These are phyloP conservation scores for Drosophila ustulata DNA, from an alignment of 2,888 invertebrate species.

Conservation along the genomic window DNA sequence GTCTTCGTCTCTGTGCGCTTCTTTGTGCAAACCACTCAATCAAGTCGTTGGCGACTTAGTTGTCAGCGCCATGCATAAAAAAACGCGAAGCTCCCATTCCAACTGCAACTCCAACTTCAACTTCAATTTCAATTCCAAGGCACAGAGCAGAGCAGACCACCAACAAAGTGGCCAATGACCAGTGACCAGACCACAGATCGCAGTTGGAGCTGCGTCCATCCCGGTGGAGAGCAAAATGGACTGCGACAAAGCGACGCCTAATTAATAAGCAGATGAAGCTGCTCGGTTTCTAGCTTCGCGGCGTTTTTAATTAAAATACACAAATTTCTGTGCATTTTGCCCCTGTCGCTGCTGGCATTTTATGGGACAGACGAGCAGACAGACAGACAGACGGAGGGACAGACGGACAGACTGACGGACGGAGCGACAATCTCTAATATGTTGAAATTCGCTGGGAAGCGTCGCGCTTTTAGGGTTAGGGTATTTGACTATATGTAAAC, in stretches of 20 bases:
- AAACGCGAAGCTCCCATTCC: slow-evolving; percentile 21
- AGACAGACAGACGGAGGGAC: not conserved
- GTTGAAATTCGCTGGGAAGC: slow-evolving; percentile 29
- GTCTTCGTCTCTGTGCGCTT: slow-evolving; percentile 1
- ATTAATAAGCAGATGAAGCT: slow-evolving; percentile 77
- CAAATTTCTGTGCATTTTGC: slow-evolving; percentile 73
- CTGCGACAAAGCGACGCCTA: slow-evolving; percentile 57
- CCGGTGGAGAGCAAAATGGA: slow-evolving; percentile 39
- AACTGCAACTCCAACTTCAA: slow-evolving; percentile 7
- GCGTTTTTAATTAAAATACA: slow-evolving; percentile 82
- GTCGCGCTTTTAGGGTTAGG: not conserved
- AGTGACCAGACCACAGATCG: not conserved
- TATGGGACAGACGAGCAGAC: slow-evolving; percentile 35
- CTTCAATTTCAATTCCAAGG: slow-evolving; percentile 29
- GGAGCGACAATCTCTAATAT: slow-evolving; percentile 36
- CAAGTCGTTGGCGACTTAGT: slow-evolving; percentile 53
- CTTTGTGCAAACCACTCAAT: slow-evolving; percentile 58
- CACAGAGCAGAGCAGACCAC: slow-evolving; percentile 51
- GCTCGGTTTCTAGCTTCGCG: slow-evolving; percentile 53
- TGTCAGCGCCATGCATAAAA: slow-evolving; percentile 56
- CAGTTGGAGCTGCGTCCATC: slow-evolving; percentile 30
- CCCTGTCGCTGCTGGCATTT: slow-evolving; percentile 63
- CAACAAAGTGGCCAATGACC: slow-evolving; percentile 59
- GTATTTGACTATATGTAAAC: slow-evolving; percentile 3
- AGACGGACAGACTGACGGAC: not conserved